Conservation (phyloP, 2,797 vertebrate genomes). For the Cyclura pinguis region DNA sequence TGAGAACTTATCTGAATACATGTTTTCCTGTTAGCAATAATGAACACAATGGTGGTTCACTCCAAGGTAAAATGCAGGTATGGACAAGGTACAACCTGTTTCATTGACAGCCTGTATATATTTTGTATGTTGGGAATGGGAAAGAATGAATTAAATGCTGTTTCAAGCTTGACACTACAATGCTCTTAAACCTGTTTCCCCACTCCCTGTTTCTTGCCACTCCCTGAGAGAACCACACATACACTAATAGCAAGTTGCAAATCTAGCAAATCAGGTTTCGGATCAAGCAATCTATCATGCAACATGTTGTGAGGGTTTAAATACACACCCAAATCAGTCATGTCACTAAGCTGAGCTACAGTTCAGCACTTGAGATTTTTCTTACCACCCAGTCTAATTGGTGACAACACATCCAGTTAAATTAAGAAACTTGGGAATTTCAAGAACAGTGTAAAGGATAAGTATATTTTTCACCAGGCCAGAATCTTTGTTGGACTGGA, state of each 20-base stretch:
- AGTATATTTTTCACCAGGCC: not conserved
- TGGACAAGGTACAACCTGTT: constrained; percentile 28
- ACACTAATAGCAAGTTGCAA: constrained; percentile 67
- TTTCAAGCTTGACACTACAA: constrained; percentile 66
- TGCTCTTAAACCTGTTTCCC: constrained; percentile 68
- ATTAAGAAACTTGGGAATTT: not conserved
- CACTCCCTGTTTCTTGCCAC: constrained; percentile 60
- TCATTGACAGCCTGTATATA: constrained; percentile 48
- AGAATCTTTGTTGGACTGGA: not conserved
- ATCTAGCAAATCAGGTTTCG: constrained; percentile 71
- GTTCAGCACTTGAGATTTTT: constrained; percentile 20
- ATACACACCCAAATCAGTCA: constrained; percentile 62
- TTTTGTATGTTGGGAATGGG: constrained; percentile 42
- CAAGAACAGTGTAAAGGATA: not conserved
- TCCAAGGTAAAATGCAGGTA: constrained; percentile 13
- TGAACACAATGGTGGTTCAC: not conserved
- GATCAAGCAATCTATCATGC: constrained; percentile 61
- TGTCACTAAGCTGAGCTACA: constrained; percentile 54
- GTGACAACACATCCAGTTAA: not conserved
- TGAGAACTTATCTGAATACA: not conserved
- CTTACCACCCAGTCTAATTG: constrained; percentile 31
- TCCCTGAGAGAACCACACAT: constrained; percentile 63
- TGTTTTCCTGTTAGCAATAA: not conserved
- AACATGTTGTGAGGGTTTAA: constrained; percentile 49
- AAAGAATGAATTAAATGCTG: constrained; percentile 42